Evolutionary conservation across 2,113 vertebrate species (phyloP).

Genomic region (Pseudopodoces humilis): DNA sequence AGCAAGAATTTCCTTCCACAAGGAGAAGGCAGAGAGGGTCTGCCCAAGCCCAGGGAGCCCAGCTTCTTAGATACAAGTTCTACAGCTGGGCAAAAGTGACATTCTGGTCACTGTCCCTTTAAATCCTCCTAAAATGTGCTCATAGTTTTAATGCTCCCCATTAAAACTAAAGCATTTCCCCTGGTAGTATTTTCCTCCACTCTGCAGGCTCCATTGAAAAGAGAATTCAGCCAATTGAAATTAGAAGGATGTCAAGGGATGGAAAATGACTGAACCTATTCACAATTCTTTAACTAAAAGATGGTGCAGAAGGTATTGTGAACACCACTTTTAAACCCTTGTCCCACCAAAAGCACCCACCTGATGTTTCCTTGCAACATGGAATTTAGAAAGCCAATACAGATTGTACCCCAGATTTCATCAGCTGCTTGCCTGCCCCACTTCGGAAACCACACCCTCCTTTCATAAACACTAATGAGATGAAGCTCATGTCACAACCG

Average conservation of each 20-base stretch:
- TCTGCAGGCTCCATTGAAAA: neutral
- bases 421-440: neutral
- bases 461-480: neutral
- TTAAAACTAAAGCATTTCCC: neutral
- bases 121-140: neutral
- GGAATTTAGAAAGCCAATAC: neutral
- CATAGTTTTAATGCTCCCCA: neutral
- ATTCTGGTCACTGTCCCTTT: neutral
- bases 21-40: neutral
- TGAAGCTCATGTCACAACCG: neutral
- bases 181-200: neutral
- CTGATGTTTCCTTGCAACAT: neutral
- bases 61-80: neutral
- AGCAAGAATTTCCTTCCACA: neutral
- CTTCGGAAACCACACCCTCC: neutral
- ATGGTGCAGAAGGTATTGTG: neutral
- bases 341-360: neutral
- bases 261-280: neutral
- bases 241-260: neutral
- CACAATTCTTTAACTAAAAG: neutral
- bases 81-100: neutral
- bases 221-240: neutral
- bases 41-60: neutral
- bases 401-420: slow-evolving; percentile 3
- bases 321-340: neutral